Conservation (phyloP, 2,888 invertebrate species). For the Pediacus dermestoides region DNA sequence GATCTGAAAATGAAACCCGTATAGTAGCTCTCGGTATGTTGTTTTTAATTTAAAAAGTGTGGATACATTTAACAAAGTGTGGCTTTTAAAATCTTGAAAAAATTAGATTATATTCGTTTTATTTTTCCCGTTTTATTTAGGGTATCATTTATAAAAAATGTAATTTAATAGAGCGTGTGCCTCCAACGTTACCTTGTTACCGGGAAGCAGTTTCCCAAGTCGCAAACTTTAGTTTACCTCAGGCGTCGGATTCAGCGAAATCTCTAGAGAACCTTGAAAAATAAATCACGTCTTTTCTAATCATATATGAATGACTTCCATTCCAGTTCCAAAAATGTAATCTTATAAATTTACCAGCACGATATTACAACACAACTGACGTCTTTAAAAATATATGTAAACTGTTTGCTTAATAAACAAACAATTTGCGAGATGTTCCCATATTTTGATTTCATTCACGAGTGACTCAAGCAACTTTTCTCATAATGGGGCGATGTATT, state of each 20-base stretch:
- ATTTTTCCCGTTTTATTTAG: slow-evolving; percentile 25
- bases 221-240: slow-evolving; percentile 30
- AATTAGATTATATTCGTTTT: slow-evolving; percentile 27
- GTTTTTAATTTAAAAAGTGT: slow-evolving; percentile 4
- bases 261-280: slow-evolving; percentile 27
- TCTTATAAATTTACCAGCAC: slow-evolving; percentile 7
- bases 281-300: slow-evolving; percentile 31
- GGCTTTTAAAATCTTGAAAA: slow-evolving; percentile 16
- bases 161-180: slow-evolving; percentile 31
- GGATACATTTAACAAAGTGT: slow-evolving; percentile 4
- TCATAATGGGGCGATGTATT: too few species aligned
- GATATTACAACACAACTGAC: too few species aligned
- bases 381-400: too few species aligned
- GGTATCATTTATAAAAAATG: slow-evolving; percentile 33
- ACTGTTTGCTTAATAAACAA: too few species aligned
- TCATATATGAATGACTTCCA: slow-evolving; percentile 31
- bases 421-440: too few species aligned
- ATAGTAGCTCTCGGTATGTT: too few species aligned
- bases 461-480: too few species aligned
- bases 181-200: slow-evolving; percentile 30
- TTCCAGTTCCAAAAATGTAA: slow-evolving; percentile 8
- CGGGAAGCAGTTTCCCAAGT: slow-evolving; percentile 28
- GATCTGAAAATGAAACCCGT: too few species aligned
- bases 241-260: slow-evolving; percentile 27
- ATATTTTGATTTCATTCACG: too few species aligned